Conservation (phyloP, 2,113 vertebrate species). For the Peromyscus californicus region DNA sequence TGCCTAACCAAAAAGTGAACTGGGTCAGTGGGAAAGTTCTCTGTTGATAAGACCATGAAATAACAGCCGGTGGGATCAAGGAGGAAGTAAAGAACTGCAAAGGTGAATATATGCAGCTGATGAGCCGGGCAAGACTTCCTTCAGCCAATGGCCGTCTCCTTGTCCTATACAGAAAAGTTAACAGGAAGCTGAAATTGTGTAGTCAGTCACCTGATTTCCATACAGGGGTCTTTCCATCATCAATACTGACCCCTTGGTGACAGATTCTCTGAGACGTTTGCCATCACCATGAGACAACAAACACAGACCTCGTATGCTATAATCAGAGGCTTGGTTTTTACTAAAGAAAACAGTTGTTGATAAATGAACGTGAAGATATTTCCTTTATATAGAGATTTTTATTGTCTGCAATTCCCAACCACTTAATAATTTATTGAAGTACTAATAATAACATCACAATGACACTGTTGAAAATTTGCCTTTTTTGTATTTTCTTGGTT, state of each 20-base stretch:
- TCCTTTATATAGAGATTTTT: constrained; percentile 28
- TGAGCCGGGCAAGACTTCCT: neutral
- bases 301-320: neutral
- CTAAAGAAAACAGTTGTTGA: neutral
- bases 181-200: neutral
- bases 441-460: neutral
- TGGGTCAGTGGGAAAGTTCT: neutral
- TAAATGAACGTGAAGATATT: neutral
- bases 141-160: neutral
- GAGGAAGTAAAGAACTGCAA: neutral
- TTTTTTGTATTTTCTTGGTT: neutral
- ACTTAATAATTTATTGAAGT: neutral
- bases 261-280: neutral
- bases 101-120: neutral
- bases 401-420: neutral
- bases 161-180: neutral
- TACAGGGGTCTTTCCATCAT: neutral
- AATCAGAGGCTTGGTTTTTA: neutral
- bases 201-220: neutral
- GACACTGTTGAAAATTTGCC: neutral
- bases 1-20: neutral
- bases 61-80: neutral
- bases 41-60: neutral
- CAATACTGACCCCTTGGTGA: neutral
- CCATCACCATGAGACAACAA: neutral